These are phyloP conservation scores for Oplegnathus fasciatus DNA, from an alignment of 2,113 vertebrate genomes.

Conservation along the genomic window DNA sequence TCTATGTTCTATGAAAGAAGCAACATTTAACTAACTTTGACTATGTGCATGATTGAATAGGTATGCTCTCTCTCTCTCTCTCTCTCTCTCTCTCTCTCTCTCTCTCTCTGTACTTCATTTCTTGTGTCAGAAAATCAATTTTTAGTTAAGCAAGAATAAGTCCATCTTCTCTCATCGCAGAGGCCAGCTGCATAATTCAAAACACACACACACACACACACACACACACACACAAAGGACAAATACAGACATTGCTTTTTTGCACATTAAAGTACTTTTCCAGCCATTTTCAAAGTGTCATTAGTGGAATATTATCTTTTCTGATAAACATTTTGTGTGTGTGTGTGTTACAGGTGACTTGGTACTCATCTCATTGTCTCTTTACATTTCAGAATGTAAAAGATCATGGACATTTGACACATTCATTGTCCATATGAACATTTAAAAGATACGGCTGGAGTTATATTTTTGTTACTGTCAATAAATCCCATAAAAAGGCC, in stretches of 20 bases:
- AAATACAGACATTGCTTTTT: conserved; percentile 3
- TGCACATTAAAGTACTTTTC: neutral
- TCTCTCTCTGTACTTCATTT: conserved; percentile 65
- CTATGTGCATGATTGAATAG: conserved; percentile 59
- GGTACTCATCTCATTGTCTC: no score
- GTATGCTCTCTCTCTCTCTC: neutral
- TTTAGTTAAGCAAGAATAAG: conserved; percentile 80
- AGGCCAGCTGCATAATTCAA: conserved; percentile 88
- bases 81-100: conserved; percentile 18
- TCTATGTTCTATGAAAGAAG: conserved; percentile 33
- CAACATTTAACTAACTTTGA: conserved; percentile 63
- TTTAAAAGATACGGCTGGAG: no score
- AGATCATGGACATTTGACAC: no score
- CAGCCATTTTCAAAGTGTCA: neutral
- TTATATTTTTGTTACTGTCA: no score
- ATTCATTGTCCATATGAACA: no score
- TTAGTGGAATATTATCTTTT: neutral
- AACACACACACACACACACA: conserved; percentile 22
- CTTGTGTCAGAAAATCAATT: conserved; percentile 95
- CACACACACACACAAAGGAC: neutral
- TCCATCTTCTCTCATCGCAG: conserved; percentile 77
- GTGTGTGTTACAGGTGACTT: neutral
- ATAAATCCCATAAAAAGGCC: no score
- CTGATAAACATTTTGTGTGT: neutral
- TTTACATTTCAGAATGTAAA: no score